phyloP scores from a whole-genome alignment of 2,113 vertebrate genomes.

The Halichoerus grypus region DNA sequence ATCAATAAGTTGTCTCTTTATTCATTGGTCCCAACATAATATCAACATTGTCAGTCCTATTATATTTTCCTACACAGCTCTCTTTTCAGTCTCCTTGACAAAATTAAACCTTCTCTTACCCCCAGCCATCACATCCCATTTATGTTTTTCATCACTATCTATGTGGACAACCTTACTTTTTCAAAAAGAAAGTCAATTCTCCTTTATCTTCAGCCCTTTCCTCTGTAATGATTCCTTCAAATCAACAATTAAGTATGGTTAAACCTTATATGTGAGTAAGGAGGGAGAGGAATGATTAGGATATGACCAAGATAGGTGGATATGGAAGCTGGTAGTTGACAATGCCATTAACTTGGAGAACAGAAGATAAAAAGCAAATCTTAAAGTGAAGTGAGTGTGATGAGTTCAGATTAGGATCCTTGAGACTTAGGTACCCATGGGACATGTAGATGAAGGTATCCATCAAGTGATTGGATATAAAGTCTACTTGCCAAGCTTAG shows the following conservation, averaged over 20 bases:
- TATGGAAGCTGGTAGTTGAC: not conserved
- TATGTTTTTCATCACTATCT: not conserved
- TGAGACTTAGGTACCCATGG: not conserved
- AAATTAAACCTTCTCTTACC: not conserved
- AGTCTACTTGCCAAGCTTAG: not conserved
- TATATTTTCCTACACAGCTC: not conserved
- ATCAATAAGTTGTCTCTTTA: not conserved
- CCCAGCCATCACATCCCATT: not conserved
- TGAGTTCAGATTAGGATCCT: not conserved
- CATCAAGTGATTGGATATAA: not conserved
- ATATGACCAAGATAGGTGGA: not conserved
- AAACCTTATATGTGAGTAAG: not conserved
- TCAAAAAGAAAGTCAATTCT: not conserved
- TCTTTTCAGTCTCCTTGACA: not conserved
- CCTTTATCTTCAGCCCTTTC: not conserved
- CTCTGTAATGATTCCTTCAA: not conserved
- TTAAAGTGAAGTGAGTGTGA: not conserved
- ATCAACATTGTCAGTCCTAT: not conserved
- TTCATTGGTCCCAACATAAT: not conserved
- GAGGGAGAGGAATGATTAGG: not conserved
- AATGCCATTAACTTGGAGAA: not conserved
- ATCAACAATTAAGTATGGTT: not conserved
- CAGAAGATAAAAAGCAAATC: not conserved
- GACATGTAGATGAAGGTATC: not conserved
- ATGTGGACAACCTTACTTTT: not conserved